Conservation (phyloP, 64 coral and sea anemone species). For the Stylophora pistillata region DNA sequence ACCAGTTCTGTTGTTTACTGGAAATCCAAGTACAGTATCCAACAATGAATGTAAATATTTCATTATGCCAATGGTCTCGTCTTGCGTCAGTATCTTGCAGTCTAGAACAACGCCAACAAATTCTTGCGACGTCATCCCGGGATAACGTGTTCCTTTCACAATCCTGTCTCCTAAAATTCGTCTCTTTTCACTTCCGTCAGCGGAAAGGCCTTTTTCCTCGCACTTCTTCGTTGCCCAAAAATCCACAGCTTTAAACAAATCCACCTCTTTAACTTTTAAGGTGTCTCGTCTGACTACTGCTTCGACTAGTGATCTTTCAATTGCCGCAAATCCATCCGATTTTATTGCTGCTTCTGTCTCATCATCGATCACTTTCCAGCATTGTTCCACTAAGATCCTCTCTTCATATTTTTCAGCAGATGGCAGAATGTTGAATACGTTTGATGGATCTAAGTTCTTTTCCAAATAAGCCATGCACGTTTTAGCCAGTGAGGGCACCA, state of each 20-base stretch:
- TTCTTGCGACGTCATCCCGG: not conserved
- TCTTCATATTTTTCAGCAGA: no score
- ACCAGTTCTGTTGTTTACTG: not conserved
- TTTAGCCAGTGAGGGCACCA: constrained; percentile 4
- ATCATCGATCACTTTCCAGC: not conserved
- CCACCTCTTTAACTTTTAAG: not conserved
- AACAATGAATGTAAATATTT: not conserved
- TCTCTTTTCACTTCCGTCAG: not conserved
- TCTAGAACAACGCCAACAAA: not conserved
- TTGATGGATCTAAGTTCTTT: not conserved
- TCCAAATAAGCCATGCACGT: not conserved
- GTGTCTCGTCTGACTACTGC: not conserved
- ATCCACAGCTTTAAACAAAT: not conserved
- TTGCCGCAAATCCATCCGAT: not conserved
- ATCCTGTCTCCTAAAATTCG: not conserved
- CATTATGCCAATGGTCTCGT: not conserved
- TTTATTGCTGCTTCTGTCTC: not conserved
- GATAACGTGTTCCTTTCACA: not conserved
- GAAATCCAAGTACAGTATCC: not conserved
- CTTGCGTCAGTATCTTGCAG: not conserved
- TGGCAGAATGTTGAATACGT: no score
- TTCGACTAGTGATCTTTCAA: not conserved
- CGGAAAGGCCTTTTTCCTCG: not conserved
- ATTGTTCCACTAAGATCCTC: not conserved
- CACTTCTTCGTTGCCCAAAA: not conserved